Base-by-base conservation (phyloP, 2,888 invertebrate species). In the Ceraclea dissimilis region DNA sequence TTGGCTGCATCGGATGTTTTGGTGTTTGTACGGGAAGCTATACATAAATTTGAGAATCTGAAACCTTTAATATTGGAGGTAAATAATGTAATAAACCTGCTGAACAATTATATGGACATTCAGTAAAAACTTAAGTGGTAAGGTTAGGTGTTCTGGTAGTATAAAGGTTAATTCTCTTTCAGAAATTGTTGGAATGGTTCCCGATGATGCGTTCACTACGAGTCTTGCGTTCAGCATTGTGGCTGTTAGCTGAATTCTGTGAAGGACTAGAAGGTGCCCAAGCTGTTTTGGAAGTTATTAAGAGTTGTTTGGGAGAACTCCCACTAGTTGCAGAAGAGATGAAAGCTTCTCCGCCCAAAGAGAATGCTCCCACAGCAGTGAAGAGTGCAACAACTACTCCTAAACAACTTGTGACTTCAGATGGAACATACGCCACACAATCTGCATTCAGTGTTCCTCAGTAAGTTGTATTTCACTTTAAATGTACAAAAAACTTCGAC, bases 351-450 rank as follows among this genome's bases (percentile, higher is more conserved):
- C 78, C 81, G 18, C 83, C 83, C 52, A 75, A 71, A 58, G 69
- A 70, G 2, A 70, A 68, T 55, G 67, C 67, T 63, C 62, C 33
- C 20, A 22, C 33, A 65, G 49, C 39, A 13, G 39, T 39, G 13
- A 39, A 39, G 16, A 39, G 16, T 39, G 39, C 39, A 39, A 65
- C 64, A 18, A 63, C 70, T 1, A 72, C 74, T 1, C 70, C 74
- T 19, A 80, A 85, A 31, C 88, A 86, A 65, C 75, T 93, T 58
- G 96, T 99, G 44, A 99, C 99, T 48, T 97, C 98, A 33, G 99
- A 99, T 78, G 99, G 99, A 18, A 97, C 98, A 0, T 99, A 99
- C 72, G 99, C 98, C 21, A 90, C 96, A 2, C 98, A 99, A 74
- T 96, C 96, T 63, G 97, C 95, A 44, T 95, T 98, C 73, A 95